These are phyloP conservation scores for Lepetodrilus schrolli DNA, from an alignment of 2,888 invertebrate genomes.

Conservation along the genomic window DNA sequence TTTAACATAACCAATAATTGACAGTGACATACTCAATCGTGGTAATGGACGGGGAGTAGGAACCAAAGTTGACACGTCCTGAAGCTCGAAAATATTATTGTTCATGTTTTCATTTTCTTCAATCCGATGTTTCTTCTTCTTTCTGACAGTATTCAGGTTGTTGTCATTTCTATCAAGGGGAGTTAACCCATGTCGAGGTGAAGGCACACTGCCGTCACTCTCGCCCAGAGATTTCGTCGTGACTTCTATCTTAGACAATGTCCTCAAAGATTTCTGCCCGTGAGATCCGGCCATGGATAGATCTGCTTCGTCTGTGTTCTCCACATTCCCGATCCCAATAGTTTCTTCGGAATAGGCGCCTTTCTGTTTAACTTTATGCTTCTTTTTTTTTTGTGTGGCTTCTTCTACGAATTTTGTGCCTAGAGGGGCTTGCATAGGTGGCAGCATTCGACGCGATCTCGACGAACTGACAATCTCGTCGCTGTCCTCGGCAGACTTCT, in stretches of 20 bases:
- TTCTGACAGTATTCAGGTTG: slow-evolving; percentile 8
- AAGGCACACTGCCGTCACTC: slow-evolving; percentile 18
- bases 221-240: slow-evolving; percentile 27
- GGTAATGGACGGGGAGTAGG: slow-evolving; percentile 30
- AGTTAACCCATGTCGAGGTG: slow-evolving; percentile 19
- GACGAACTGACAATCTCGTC: slow-evolving; percentile 1
- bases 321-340: slow-evolving; percentile 11
- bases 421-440: slow-evolving; percentile 55
- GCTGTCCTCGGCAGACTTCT: slow-evolving; percentile 22
- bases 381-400: slow-evolving; percentile 33
- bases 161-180: slow-evolving; percentile 20
- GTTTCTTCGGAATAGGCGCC: slow-evolving; percentile 31
- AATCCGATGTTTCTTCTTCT: slow-evolving; percentile 36
- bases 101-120: slow-evolving; percentile 13
- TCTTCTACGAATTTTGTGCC: slow-evolving; percentile 48
- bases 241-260: slow-evolving; percentile 44
- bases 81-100: slow-evolving; percentile 32
- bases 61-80: not conserved
- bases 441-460: slow-evolving; percentile 43
- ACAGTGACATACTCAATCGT: too few relatives aligned
- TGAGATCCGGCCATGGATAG: slow-evolving; percentile 2
- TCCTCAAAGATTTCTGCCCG: slow-evolving; percentile 37
- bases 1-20: too few relatives aligned
- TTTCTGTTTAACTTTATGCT: slow-evolving; percentile 34
- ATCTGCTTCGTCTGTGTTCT: slow-evolving; percentile 33